A percentile compares a stretch with the other conserved stretches of the same genome.
Evolutionary conservation across 2,113 vertebrate species (phyloP).

Genomic region (Gorsachius goisagi): DNA sequence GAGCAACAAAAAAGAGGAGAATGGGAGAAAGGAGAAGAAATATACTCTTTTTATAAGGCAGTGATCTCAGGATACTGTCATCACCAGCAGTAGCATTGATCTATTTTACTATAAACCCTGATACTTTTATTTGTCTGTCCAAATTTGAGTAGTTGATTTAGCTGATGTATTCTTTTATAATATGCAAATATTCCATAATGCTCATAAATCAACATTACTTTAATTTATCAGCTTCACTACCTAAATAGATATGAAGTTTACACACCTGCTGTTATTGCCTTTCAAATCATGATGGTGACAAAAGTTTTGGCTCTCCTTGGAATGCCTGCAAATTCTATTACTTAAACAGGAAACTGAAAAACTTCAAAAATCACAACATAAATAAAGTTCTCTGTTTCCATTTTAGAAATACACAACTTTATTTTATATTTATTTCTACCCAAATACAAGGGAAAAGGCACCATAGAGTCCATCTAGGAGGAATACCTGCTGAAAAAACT

Average conservation of each 20-base stretch:
- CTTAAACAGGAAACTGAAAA: background rate
- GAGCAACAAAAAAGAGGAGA: background rate
- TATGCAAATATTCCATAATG: background rate
- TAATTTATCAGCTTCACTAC: background rate
- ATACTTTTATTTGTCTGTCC: background rate
- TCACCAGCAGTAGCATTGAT: background rate
- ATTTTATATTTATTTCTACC: background rate
- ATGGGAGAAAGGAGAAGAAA: background rate
- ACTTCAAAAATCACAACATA: background rate
- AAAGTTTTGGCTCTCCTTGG: background rate
- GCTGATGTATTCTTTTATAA: background rate
- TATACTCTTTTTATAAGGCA: background rate
- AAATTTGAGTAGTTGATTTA: background rate
- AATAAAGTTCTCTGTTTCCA: background rate
- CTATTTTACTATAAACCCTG: background rate
- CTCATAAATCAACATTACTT: background rate
- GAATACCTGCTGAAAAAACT: background rate
- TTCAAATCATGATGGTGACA: background rate
- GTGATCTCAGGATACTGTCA: background rate
- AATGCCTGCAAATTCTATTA: background rate
- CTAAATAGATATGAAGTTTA: background rate
- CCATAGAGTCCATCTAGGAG: background rate
- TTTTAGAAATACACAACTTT: background rate
- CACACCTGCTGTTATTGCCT: background rate
- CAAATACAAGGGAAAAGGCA: background rate